phyloP scores from a whole-genome alignment of 2,797 vertebrate species.

The Dermochelys coriacea region DNA sequence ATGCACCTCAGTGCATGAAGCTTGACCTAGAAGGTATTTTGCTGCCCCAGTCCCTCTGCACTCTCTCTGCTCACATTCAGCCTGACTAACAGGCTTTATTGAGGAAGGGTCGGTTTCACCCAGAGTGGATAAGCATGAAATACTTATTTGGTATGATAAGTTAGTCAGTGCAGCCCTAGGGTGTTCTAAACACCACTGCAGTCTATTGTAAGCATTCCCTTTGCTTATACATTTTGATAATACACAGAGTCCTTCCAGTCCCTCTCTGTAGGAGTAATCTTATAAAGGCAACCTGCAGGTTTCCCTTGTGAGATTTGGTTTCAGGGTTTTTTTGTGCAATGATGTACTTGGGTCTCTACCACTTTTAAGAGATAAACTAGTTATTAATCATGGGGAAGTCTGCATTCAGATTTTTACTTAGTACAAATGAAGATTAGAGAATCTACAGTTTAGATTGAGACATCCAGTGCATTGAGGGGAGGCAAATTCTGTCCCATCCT shows the following conservation, averaged over 20 bases:
- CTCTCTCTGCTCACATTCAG: neutral
- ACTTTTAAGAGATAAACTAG: neutral
- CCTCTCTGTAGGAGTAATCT: conserved; percentile 4
- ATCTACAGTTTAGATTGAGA: neutral
- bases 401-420: neutral
- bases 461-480: neutral
- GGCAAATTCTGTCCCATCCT: fast-evolving
- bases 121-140: neutral
- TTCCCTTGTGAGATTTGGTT: neutral
- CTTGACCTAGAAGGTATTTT: too few species aligned
- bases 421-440: neutral
- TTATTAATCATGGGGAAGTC: neutral
- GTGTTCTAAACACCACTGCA: neutral
- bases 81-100: neutral
- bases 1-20: neutral
- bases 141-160: neutral
- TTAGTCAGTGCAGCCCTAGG: neutral
- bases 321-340: neutral
- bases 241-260: neutral
- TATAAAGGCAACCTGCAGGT: neutral
- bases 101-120: conserved; percentile 3
- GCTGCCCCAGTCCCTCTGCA: neutral
- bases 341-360: neutral
- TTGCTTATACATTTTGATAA: conserved; percentile 5
- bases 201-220: neutral